Evolutionary conservation across 2,797 vertebrate genomes (phyloP), one percentile per base, ranked within the genome.

Genomic region (Paguma larvata): DNA sequence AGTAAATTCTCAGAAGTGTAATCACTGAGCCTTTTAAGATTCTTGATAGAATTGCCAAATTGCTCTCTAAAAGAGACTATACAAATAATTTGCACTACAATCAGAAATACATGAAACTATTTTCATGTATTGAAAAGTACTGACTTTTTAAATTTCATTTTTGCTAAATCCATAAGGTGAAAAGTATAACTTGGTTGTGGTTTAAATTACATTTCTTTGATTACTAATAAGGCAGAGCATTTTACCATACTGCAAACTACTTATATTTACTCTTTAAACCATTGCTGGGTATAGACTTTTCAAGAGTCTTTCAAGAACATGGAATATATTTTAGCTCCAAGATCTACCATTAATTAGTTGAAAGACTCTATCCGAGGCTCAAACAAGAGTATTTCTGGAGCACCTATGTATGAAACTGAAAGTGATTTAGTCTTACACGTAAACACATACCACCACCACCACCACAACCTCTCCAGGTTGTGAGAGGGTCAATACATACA

Each of bases 311-410:
- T 78, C 51, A 87, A 87, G 51, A 41, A 78, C n/a, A 85, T 34
- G 41, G 30, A 48, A 51, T 38, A 85, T 67, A 82, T 87, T 93
- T 94, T 75, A 87, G 93, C 15, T 65, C 25, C 18, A 89, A 89
- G 53, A 88, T 68, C 38, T 25, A 84, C 21, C 53, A 83, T 34
- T 85, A 84, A 77, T 77, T 62, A n/a, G 41, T 87, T 68, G 65
- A 94, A 94, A 65, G 95, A 77, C 10, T 79, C 21, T 86, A 94
- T 44, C 34, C 34, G 80, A n/a, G 7, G 5, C 12, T 96, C 82
- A 96, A 89, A 93, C 34, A 75, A 89, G 6, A 91, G 32, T 87
- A 67, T 75, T 94, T 94, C 75, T 70, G 32, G 51, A 96, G 77
- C 19, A 89, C 21, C 38, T 56, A 25, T 27, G 51, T 44, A 63